A percentile compares a stretch with the other conserved stretches of the same genome.
phyloP scores from a whole-genome alignment of 2,888 invertebrate genomes.

The Acleris emargana region DNA sequence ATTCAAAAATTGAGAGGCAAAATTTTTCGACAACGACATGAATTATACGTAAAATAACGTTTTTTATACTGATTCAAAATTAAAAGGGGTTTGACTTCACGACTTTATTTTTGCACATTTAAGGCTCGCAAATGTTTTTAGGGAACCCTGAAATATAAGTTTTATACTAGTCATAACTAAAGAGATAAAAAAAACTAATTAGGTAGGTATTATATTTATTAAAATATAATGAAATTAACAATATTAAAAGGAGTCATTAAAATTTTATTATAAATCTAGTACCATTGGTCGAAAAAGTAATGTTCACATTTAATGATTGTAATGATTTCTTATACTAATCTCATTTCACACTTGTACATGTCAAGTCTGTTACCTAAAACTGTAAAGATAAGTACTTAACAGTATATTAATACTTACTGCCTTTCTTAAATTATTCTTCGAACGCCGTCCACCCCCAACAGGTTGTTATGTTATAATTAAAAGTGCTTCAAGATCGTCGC shows the following conservation, averaged over 20 bases:
- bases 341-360: neutral
- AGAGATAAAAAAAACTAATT: neutral
- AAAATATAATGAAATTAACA: conserved; percentile 14
- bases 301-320: conserved; percentile 2
- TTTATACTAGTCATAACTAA: conserved; percentile 3
- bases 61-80: too few relatives aligned
- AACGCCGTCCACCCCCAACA: neutral
- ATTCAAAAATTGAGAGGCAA: too few relatives aligned
- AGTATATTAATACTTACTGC: neutral
- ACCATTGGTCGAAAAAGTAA: conserved; percentile 3
- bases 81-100: too few relatives aligned
- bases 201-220: conserved; percentile 2
- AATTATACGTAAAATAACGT: too few relatives aligned
- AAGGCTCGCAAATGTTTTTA: too few relatives aligned
- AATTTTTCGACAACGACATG: too few relatives aligned
- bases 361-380: conserved; percentile 4
- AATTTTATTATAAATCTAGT: neutral
- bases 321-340: neutral
- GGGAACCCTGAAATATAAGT: neutral
- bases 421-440: too few relatives aligned
- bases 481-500: too few relatives aligned
- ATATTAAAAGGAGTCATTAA: conserved; percentile 4
- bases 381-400: neutral
- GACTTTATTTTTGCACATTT: too few relatives aligned
- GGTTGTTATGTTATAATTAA: conserved; percentile 2